phyloP scores from a whole-genome alignment of 2,888 invertebrate genomes.

The Neoscelio sp. region DNA sequence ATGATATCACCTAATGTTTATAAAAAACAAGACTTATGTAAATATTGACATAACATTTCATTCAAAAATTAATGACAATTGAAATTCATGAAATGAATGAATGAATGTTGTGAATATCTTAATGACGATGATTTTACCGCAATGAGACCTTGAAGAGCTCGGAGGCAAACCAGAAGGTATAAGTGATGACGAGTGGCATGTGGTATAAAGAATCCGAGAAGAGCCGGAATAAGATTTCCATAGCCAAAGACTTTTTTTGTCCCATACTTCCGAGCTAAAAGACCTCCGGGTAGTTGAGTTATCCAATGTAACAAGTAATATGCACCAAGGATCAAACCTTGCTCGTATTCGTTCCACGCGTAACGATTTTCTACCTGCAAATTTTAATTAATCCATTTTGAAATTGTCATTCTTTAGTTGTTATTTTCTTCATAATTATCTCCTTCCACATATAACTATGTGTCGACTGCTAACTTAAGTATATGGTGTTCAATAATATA shows the following conservation, averaged over 20 bases:
- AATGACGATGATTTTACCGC: conserved; percentile 87
- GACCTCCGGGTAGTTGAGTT: conserved; percentile 89
- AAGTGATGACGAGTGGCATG: conserved; percentile 86
- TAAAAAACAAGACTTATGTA: no score
- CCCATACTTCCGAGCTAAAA: conserved; percentile 88
- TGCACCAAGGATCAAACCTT: conserved; percentile 87
- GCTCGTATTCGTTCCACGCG: conserved; percentile 87
- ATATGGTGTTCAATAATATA: no score
- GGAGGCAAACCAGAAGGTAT: conserved; percentile 85
- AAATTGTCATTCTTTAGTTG: no score
- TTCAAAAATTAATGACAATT: no score
- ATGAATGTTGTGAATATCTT: no score
- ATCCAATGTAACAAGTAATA: conserved; percentile 91
- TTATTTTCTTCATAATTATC: no score
- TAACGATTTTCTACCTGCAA: conserved; percentile 79
- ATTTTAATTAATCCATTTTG: not conserved
- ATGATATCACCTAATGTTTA: no score
- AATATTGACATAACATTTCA: no score
- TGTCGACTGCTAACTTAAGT: no score
- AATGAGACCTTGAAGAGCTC: conserved; percentile 88
- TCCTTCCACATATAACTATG: no score
- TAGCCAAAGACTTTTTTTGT: conserved; percentile 89
- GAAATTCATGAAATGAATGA: no score
- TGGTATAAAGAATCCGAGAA: conserved; percentile 88
- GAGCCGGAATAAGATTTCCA: conserved; percentile 86